phyloP scores from a whole-genome alignment of 2,888 invertebrate species.

The Monoplex corrugatus region DNA sequence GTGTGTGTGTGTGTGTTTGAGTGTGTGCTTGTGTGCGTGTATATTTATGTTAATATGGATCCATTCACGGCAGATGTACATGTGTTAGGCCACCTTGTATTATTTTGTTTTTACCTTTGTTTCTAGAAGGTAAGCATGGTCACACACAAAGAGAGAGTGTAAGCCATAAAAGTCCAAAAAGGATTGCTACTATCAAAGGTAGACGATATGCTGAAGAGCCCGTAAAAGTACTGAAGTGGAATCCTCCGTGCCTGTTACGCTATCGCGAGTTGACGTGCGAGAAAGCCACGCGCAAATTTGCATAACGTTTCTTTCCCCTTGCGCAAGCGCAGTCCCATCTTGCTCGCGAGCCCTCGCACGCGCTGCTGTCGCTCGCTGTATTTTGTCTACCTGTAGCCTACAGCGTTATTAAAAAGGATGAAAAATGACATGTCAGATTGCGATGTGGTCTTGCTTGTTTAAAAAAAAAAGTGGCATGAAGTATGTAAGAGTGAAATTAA shows the following conservation, averaged over 20 bases:
- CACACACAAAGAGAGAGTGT: too few relatives aligned
- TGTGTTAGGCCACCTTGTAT: too few relatives aligned
- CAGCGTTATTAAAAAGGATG: not conserved
- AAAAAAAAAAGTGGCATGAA: too few relatives aligned
- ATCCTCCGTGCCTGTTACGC: constrained; percentile 34
- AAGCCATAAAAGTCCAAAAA: not conserved
- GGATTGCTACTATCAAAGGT: not conserved
- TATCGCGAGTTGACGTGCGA: not conserved
- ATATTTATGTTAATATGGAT: not conserved
- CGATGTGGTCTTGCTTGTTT: too few relatives aligned
- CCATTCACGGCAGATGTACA: too few relatives aligned
- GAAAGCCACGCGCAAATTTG: constrained; percentile 25
- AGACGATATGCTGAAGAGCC: not conserved
- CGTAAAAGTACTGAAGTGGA: not conserved
- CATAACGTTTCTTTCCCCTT: constrained; percentile 19
- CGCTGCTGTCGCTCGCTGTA: not conserved
- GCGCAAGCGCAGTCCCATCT: constrained; percentile 26
- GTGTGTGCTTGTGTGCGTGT: not conserved
- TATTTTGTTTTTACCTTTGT: too few relatives aligned
- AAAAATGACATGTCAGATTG: constrained; percentile 22
- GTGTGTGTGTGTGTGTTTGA: too few relatives aligned
- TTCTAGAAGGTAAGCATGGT: too few relatives aligned
- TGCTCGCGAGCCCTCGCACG: constrained; percentile 34
- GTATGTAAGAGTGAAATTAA: too few relatives aligned
- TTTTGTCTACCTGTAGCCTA: not conserved